A percentile compares a stretch with the other conserved stretches of the same genome.
These are phyloP conservation scores for Chrysemys picta DNA, from an alignment of 2,113 vertebrate species.

Conservation along the genomic window DNA sequence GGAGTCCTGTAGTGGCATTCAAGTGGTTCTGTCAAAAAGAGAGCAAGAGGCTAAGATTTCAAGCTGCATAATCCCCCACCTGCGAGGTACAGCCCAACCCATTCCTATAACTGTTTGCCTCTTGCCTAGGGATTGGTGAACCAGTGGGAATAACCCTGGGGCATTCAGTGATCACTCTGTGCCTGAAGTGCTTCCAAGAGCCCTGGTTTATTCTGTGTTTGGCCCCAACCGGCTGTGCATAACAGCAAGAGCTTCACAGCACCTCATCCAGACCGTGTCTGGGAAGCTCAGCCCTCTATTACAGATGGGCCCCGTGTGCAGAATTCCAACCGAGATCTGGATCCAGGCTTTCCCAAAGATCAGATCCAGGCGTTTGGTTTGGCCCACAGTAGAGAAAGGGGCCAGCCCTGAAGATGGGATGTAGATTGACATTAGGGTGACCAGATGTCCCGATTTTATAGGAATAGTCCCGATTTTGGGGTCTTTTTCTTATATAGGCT, in stretches of 20 bases:
- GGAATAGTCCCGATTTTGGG: no score
- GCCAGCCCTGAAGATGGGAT: not conserved
- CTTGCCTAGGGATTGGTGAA: not conserved
- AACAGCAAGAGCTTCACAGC: not conserved
- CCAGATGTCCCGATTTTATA: no score
- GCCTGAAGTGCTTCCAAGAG: not conserved
- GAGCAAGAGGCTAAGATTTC: not conserved
- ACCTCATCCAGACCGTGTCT: not conserved
- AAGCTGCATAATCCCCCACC: not conserved
- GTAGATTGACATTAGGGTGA: not conserved
- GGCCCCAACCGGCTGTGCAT: not conserved
- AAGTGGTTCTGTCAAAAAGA: not conserved
- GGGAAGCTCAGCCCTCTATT: not conserved
- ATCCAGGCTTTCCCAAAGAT: not conserved
- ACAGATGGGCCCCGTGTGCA: accelerated
- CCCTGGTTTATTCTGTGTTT: no score
- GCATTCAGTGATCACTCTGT: not conserved
- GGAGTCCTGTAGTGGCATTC: not conserved
- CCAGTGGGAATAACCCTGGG: not conserved
- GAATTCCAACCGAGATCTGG: not conserved
- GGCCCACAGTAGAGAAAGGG: accelerated
- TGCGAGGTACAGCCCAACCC: not conserved
- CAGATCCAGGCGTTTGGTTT: not conserved
- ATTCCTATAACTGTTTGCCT: not conserved
- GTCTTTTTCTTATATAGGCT: no score